These are phyloP conservation scores for Microtus pennsylvanicus DNA, from an alignment of 2,113 vertebrate genomes.

Conservation along the genomic window DNA sequence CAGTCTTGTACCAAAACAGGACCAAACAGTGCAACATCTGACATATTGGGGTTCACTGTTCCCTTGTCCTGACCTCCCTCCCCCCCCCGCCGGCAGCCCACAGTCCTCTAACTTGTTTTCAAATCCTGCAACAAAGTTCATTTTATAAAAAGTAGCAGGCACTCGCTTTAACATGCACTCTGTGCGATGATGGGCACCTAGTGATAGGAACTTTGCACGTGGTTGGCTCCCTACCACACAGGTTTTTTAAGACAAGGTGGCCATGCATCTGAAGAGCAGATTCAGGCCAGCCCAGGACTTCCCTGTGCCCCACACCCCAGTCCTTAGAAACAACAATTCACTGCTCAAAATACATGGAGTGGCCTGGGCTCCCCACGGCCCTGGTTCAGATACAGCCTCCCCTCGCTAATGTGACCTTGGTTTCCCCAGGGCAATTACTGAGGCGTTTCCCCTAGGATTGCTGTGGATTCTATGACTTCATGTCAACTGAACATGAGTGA, in stretches of 20 bases:
- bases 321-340: neutral
- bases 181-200: neutral
- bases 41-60: neutral
- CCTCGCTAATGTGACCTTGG: neutral
- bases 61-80: neutral
- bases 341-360: neutral
- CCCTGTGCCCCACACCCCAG: neutral
- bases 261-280: neutral
- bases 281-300: neutral
- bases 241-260: neutral
- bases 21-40: neutral
- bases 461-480: neutral
- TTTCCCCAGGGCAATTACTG: neutral
- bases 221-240: neutral
- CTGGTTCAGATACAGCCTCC: neutral
- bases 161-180: neutral
- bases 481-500: neutral
- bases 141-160: slow-evolving; percentile 23
- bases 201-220: no score
- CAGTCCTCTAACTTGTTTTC: neutral
- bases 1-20: neutral
- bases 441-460: neutral
- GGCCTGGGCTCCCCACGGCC: neutral
- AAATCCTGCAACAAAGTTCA: neutral
- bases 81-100: neutral